These are phyloP conservation scores for Coluber constrictor DNA, from an alignment of 2,797 vertebrate species.

Conservation along the genomic window DNA sequence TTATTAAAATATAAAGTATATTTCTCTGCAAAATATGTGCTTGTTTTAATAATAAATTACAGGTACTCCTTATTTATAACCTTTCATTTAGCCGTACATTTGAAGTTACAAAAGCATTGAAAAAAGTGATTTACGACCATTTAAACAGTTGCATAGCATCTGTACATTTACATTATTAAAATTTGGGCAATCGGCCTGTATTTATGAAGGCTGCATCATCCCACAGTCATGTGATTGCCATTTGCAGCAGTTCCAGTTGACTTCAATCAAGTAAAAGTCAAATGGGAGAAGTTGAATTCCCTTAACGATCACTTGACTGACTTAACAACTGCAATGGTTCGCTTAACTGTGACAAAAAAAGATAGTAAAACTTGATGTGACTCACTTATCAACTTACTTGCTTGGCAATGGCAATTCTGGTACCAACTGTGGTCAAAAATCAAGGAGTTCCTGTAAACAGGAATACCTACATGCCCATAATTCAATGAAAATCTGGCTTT, in stretches of 20 bases:
- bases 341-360: not conserved
- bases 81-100: not conserved
- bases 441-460: not conserved
- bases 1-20: not conserved
- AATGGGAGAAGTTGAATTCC: not conserved
- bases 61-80: not conserved
- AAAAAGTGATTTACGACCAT: too few relatives aligned
- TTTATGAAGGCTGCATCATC: not conserved
- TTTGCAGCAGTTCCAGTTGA: not conserved
- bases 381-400: not conserved
- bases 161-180: not conserved
- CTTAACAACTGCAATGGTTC: not conserved
- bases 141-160: not conserved
- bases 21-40: not conserved
- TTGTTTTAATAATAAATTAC: not conserved
- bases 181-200: not conserved
- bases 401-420: not conserved
- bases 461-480: not conserved
- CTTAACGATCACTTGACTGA: not conserved
- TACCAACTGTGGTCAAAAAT: not conserved
- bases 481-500: not conserved
- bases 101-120: not conserved
- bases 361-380: not conserved
- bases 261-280: not conserved
- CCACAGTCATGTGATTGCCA: not conserved